Evolutionary conservation across 2,888 invertebrate species (phyloP).

Genomic region (Lasius platythorax): DNA sequence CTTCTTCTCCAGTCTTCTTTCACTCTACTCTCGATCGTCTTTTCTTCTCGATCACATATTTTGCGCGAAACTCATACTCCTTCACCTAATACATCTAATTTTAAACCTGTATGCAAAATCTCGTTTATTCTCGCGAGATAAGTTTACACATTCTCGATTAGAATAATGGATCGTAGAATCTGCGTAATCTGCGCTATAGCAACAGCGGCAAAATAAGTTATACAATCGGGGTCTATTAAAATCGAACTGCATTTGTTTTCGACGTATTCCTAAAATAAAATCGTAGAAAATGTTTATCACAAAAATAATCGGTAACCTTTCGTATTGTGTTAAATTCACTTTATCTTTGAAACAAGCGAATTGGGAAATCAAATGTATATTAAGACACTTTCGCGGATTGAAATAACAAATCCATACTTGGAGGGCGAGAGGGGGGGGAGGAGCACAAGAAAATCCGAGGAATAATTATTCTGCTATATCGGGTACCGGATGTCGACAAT

Average conservation of each 20-base stretch:
- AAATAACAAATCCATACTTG: neutral
- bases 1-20: conserved; percentile 22
- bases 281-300: neutral
- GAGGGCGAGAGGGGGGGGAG: too few species aligned
- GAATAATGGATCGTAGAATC: neutral
- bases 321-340: neutral
- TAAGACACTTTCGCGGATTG: neutral
- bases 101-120: conserved; percentile 10
- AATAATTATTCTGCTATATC: neutral
- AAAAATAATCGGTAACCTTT: neutral
- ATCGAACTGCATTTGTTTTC: neutral
- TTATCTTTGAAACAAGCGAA: neutral
- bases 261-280: neutral
- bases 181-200: neutral
- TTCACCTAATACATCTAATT: conserved; percentile 52
- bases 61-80: conserved; percentile 23
- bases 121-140: neutral
- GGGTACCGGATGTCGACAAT: conserved; percentile 36
- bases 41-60: conserved; percentile 38
- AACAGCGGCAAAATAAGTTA: neutral
- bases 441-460: neutral
- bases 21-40: neutral
- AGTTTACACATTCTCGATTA: neutral
- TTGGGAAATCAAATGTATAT: neutral
- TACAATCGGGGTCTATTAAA: neutral